These are phyloP conservation scores for Shargacucullia verbasci DNA, from an alignment of 2,888 invertebrate genomes.

Conservation along the genomic window DNA sequence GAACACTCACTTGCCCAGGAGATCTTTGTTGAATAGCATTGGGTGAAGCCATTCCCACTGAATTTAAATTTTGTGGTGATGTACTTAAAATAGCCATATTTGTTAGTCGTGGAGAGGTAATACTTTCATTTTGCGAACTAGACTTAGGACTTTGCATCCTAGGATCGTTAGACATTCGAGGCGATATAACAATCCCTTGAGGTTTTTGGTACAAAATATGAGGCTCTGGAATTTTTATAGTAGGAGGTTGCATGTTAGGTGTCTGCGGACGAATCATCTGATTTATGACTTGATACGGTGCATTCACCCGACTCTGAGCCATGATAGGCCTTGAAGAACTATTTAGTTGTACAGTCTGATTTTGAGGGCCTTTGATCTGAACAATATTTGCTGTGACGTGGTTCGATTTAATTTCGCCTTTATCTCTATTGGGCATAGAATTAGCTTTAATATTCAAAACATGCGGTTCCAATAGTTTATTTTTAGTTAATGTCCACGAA, in stretches of 20 bases:
- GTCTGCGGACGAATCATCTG: constrained; percentile 77
- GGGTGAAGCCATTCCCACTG: constrained; percentile 77
- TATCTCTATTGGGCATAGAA: constrained; percentile 67
- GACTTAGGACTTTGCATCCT: constrained; percentile 82
- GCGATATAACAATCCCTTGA: constrained; percentile 83
- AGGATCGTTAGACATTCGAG: constrained; percentile 78
- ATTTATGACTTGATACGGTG: constrained; percentile 84
- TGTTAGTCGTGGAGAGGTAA: constrained; percentile 78
- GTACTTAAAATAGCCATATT: constrained; percentile 81
- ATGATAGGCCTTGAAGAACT: constrained; percentile 75
- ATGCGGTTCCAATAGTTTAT: constrained; percentile 81
- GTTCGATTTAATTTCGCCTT: constrained; percentile 75
- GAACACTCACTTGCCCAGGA: constrained; percentile 84
- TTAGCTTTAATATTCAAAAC: constrained; percentile 75
- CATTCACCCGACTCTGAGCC: constrained; percentile 72
- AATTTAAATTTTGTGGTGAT: constrained; percentile 76
- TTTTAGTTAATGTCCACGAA: constrained; percentile 87
- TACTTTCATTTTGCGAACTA: constrained; percentile 74
- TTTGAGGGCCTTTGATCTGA: constrained; percentile 78
- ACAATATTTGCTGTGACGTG: constrained; percentile 82
- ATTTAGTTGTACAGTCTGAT: constrained; percentile 69
- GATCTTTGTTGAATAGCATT: constrained; percentile 80
- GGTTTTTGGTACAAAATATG: constrained; percentile 84
- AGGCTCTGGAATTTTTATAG: constrained; percentile 90
- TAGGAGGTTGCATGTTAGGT: constrained; percentile 90